A percentile compares a stretch with the other conserved stretches of the same genome.
phyloP scores from a whole-genome alignment of 2,888 invertebrate species.

The Catonia carolina region DNA sequence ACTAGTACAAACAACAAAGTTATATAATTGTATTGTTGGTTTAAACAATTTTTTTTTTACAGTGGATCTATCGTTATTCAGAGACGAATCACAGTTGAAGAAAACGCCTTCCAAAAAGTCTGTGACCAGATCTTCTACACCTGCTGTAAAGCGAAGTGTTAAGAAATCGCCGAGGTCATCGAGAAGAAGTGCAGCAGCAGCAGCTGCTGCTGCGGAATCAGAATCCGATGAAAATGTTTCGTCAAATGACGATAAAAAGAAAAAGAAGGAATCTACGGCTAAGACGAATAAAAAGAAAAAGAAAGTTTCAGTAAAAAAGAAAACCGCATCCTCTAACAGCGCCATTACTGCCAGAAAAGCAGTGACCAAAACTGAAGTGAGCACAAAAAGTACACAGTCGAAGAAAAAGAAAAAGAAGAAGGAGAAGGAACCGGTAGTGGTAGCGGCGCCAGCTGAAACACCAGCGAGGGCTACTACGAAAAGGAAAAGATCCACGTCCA shows the following conservation, averaged over 20 bases:
- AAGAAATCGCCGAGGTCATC: slow-evolving; percentile 1
- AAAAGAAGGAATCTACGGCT: slow-evolving; percentile 31
- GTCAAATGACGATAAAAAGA: slow-evolving; percentile 28
- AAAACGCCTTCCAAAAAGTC: slow-evolving; percentile 38
- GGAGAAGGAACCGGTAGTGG: slow-evolving; percentile 36
- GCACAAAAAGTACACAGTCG: slow-evolving; percentile 35
- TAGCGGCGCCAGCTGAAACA: slow-evolving; percentile 19
- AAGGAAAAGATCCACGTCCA: slow-evolving; percentile 25
- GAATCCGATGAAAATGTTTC: slow-evolving; percentile 26
- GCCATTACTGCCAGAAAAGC: slow-evolving; percentile 31
- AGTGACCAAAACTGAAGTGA: slow-evolving; percentile 39
- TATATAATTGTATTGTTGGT: too few relatives aligned
- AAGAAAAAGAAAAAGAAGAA: slow-evolving; percentile 34
- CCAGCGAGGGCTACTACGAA: slow-evolving; percentile 27
- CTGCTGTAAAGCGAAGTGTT: neutral
- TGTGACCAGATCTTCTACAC: slow-evolving; percentile 8
- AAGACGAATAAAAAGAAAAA: slow-evolving; percentile 32
- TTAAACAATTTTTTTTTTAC: slow-evolving; percentile 40
- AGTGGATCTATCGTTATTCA: slow-evolving; percentile 80
- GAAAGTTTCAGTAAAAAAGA: slow-evolving; percentile 21
- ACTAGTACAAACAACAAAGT: too few relatives aligned
- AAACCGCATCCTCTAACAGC: neutral
- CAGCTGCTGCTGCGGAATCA: slow-evolving; percentile 21
- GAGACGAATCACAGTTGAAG: slow-evolving; percentile 74
- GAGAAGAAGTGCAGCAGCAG: slow-evolving; percentile 1